These are phyloP conservation scores for Hirtodrosophila confusa DNA, from an alignment of 2,888 invertebrate species.

Conservation along the genomic window DNA sequence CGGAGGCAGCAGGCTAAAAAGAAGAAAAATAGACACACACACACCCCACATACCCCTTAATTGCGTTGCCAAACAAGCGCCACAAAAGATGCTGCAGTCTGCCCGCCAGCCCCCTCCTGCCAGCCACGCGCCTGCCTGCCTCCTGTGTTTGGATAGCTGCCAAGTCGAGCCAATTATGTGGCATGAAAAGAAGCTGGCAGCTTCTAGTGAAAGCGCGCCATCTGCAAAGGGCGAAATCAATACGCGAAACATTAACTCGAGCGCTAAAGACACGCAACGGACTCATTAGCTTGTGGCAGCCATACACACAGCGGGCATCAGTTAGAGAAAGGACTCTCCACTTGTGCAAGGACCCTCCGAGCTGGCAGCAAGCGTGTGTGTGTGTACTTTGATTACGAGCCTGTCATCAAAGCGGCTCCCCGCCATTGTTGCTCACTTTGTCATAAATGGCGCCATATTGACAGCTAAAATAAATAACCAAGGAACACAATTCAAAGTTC, in stretches of 20 bases:
- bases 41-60: conserved; percentile 19
- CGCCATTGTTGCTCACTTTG: conserved; percentile 61
- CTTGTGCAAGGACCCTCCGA: conserved; percentile 12
- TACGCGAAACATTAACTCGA: conserved; percentile 76
- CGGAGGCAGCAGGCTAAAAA: conserved; percentile 2
- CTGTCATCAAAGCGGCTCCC: conserved; percentile 30
- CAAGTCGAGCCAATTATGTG: conserved; percentile 60
- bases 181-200: conserved; percentile 18
- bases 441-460: conserved; percentile 76
- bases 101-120: background rate
- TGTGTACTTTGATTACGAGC: conserved; percentile 26
- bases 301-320: conserved; percentile 4
- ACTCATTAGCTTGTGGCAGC: conserved; percentile 69
- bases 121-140: background rate
- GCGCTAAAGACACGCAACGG: conserved; percentile 76
- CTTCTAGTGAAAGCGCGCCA: conserved; percentile 15
- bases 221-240: conserved; percentile 65
- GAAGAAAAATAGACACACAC: no score
- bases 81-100: conserved; percentile 46
- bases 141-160: conserved; percentile 46
- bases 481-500: background rate
- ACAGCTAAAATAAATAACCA: conserved; percentile 40
- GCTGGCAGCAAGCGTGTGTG: conserved; percentile 13
- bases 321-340: conserved; percentile 12
- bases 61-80: conserved; percentile 34